Percentiles rank a stretch among this genome's conserved stretches.
Conservation (phyloP, 2,113 vertebrate species). For the Spea bombifrons region DNA sequence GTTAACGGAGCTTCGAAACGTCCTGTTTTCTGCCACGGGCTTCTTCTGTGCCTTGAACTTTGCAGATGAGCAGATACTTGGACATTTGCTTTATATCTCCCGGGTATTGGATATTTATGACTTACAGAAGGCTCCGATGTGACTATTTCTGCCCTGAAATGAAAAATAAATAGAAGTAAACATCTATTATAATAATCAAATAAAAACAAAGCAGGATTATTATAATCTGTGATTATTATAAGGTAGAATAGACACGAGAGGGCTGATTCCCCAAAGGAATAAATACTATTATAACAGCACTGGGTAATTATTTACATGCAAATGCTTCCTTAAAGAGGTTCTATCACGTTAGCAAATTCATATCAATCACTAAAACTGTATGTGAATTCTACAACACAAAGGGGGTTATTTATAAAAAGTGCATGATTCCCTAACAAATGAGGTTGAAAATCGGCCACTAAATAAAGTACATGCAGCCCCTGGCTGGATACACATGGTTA, state of each 20-base stretch:
- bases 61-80: conserved; percentile 59
- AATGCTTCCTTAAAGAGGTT: neutral
- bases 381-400: too few species aligned
- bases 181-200: neutral
- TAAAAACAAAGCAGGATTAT: neutral
- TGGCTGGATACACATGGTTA: neutral
- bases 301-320: neutral
- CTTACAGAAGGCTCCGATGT: conserved; percentile 69
- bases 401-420: too few species aligned
- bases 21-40: conserved; percentile 59
- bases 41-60: neutral
- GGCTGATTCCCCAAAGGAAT: neutral
- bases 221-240: neutral
- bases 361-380: too few species aligned
- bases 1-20: conserved; percentile 68
- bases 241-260: neutral
- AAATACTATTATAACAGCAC: neutral
- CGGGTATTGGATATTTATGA: conserved; percentile 65
- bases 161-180: neutral
- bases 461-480: too few species aligned
- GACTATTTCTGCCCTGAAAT: conserved; percentile 66
- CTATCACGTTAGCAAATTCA: too few species aligned
- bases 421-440: too few species aligned
- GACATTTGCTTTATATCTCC: conserved; percentile 70
- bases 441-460: too few species aligned